Percentiles rank a stretch among this genome's conserved stretches.
These are phyloP conservation scores for Pangasius larnaudii DNA, from an alignment of 2,797 vertebrate genomes.

Conservation along the genomic window DNA sequence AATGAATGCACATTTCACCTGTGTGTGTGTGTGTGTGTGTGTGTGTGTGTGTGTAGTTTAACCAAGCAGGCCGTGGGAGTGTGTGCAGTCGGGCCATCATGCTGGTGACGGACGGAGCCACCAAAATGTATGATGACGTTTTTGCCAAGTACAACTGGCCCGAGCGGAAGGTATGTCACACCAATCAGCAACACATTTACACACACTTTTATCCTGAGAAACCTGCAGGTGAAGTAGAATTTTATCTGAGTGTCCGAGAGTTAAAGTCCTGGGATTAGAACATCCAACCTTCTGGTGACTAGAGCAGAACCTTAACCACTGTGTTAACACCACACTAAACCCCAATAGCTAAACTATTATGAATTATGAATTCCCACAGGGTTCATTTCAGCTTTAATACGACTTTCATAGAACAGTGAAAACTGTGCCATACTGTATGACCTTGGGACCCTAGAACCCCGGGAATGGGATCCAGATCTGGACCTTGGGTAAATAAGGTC, in stretches of 20 bases:
- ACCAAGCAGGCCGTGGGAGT: slow-evolving; percentile 94
- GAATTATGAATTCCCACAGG: background rate
- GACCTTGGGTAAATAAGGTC: background rate
- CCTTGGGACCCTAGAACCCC: background rate
- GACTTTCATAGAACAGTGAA: background rate
- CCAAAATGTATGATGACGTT: slow-evolving; percentile 90
- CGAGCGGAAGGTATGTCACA: slow-evolving; percentile 86
- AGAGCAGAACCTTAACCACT: background rate
- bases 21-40: slow-evolving; percentile 25
- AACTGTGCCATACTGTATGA: too few relatives aligned
- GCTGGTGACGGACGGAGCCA: slow-evolving; percentile 95
- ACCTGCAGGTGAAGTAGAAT: background rate
- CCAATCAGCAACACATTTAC: background rate
- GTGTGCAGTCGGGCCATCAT: slow-evolving; percentile 97
- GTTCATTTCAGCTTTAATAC: background rate
- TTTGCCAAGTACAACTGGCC: slow-evolving; percentile 98
- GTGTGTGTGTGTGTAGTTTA: slow-evolving; percentile 80
- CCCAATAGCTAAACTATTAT: background rate
- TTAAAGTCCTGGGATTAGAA: background rate
- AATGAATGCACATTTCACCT: background rate
- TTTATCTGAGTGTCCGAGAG: too few relatives aligned
- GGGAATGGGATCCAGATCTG: background rate
- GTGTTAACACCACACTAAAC: background rate
- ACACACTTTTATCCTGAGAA: background rate
- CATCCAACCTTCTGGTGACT: background rate